Conservation (phyloP, 2,113 vertebrate species). For the Lophochroa leadbeateri region DNA sequence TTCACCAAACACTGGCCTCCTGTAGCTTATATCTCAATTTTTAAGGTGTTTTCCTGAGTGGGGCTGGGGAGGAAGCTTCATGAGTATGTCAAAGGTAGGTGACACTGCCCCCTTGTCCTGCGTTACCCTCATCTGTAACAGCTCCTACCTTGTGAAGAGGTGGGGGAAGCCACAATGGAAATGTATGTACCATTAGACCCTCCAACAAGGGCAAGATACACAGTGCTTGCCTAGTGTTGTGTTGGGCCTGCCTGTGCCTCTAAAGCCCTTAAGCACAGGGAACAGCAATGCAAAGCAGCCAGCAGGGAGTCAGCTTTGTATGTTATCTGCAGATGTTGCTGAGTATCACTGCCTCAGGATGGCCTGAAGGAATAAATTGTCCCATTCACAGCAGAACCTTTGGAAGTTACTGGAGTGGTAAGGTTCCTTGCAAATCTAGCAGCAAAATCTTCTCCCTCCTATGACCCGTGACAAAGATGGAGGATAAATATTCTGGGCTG, state of each 20-base stretch:
- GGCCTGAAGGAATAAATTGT: not conserved
- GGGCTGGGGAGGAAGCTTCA: not conserved
- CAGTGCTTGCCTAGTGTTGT: not conserved
- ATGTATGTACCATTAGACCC: rapidly evolving
- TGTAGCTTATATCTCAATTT: not conserved
- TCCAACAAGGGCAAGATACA: not conserved
- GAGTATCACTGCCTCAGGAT: not conserved
- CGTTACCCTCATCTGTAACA: rapidly evolving
- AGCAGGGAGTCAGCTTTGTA: not conserved
- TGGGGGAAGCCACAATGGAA: rapidly evolving
- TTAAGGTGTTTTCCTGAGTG: not conserved
- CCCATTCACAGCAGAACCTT: not conserved
- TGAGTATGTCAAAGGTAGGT: not conserved
- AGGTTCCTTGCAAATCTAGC: not conserved
- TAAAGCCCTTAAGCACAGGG: not conserved
- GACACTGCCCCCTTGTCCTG: not conserved
- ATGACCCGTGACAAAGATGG: not conserved
- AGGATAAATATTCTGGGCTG: not conserved
- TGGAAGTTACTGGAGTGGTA: not conserved
- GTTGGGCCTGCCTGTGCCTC: not conserved
- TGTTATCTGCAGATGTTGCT: not conserved
- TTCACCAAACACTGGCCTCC: not conserved
- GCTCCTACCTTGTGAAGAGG: not conserved
- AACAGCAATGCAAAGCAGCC: not conserved
- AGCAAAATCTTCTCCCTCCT: not conserved